A percentile compares a stretch with the other conserved stretches of the same genome.
phyloP scores from a whole-genome alignment of 2,113 vertebrate genomes.

The Thalassarche chlororhynchos region DNA sequence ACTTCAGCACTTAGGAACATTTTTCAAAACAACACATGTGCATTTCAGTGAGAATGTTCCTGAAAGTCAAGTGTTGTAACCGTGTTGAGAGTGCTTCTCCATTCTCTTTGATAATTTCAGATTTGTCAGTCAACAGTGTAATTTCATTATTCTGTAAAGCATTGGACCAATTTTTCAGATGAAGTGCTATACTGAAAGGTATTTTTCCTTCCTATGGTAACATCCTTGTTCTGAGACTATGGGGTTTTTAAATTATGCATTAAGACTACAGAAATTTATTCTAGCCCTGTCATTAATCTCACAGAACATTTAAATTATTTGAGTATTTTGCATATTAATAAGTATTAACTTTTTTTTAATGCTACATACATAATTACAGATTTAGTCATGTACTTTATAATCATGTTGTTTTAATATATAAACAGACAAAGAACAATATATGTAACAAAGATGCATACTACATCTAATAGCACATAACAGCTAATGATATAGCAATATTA shows the following conservation, averaged over 20 bases:
- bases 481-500: neutral
- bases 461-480: neutral
- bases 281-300: neutral
- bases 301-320: slow-evolving; percentile 51
- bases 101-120: neutral
- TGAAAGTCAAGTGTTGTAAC: neutral
- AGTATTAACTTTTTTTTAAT: slow-evolving; percentile 31
- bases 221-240: slow-evolving; percentile 22
- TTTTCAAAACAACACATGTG: neutral
- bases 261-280: slow-evolving; percentile 6
- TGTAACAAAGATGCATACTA: neutral
- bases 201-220: slow-evolving; percentile 11
- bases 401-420: neutral
- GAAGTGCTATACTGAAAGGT: slow-evolving; percentile 20
- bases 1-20: neutral
- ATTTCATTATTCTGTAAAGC: neutral
- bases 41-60: neutral
- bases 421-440: neutral
- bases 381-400: slow-evolving; percentile 4
- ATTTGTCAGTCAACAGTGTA: neutral
- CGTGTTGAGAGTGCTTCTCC: neutral
- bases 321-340: slow-evolving; percentile 60
- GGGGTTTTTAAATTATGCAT: slow-evolving; percentile 12
- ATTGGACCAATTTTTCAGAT: neutral
- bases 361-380: slow-evolving; percentile 23